These are phyloP conservation scores for Latheticus oryzae DNA, from an alignment of 2,888 invertebrate species.

Conservation along the genomic window DNA sequence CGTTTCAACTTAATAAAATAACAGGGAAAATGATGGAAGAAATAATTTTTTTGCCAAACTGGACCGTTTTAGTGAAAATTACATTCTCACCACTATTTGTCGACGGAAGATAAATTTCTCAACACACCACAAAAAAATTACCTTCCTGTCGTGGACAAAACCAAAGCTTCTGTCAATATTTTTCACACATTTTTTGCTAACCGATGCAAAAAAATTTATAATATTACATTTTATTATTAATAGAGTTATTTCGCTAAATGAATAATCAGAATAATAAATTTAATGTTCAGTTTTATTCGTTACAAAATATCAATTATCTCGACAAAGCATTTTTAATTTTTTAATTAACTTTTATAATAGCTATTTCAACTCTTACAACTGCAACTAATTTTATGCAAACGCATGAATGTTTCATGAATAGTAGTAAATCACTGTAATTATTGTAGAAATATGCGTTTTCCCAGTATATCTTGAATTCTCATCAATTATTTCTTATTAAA, in stretches of 20 bases:
- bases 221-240: too few relatives aligned
- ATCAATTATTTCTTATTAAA: conserved; percentile 32
- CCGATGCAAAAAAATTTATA: too few relatives aligned
- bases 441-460: conserved; percentile 30
- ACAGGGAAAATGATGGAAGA: conserved; percentile 22
- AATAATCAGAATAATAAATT: too few relatives aligned
- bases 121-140: too few relatives aligned
- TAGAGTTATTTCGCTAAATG: too few relatives aligned
- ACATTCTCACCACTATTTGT: not conserved
- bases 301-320: conserved; percentile 12
- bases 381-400: conserved; percentile 18
- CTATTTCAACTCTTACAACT: conserved; percentile 20
- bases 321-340: conserved; percentile 22
- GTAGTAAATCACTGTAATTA: conserved; percentile 34
- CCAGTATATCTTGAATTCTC: conserved; percentile 13
- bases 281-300: conserved; percentile 6
- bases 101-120: not conserved
- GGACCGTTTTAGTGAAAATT: not conserved
- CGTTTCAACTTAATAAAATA: conserved; percentile 38
- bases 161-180: too few relatives aligned
- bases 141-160: too few relatives aligned
- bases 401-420: conserved; percentile 40
- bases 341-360: conserved; percentile 17
- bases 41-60: conserved; percentile 14
- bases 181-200: too few relatives aligned